Base-by-base conservation (phyloP, 2,113 vertebrate genomes). In the Chinchilla lanigera region DNA sequence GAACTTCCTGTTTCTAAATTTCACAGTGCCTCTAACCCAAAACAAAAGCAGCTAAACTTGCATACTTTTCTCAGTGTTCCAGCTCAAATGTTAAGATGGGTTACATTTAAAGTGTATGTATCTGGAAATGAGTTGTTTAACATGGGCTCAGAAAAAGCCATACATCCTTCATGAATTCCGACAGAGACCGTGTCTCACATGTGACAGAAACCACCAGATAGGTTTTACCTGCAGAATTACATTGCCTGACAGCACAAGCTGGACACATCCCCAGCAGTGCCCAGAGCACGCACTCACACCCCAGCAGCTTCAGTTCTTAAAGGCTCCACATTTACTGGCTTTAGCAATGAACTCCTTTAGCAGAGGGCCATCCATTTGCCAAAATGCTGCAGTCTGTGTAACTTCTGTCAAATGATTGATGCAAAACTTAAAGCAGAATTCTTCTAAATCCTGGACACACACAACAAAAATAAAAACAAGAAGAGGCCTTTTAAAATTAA, bases 361-460 rank as follows among this genome's bases (percentile, higher is more conserved):
- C 98, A 99, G 98, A 96, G 99, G 98, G 85, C 99, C 99, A 56
- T 99, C 99, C 93, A 99, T 99, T 98, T 99, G 99, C 99, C 99
- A 99, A 98, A 99, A 99, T 2, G 99, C 99, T 67, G 99, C 89
- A 0, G 99, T 99, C 99, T 99, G 99, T 78, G 99, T 99, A 97
- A 99, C 99, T 98, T 99, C 99, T 0, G 99, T 99, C 99, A 99
- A 99, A 98, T 99, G 99, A 98, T 99, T 99, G 96, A 99, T 98
- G 97, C 99, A 99, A 98, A 99, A 99, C 98, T 99, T 99, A 98
- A 99, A 99, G 99, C 99, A 99, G 99, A 99, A 99, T 96, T 99
- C 99, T 97, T 99, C 99, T 98, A 99, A 99, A 98, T 99, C 99
- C 99, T 99, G 97, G 97, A 98, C 63, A 98, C 50, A 81, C 91